Evolutionary conservation across 2,888 invertebrate species (phyloP).

Genomic region (Meteorus colon): DNA sequence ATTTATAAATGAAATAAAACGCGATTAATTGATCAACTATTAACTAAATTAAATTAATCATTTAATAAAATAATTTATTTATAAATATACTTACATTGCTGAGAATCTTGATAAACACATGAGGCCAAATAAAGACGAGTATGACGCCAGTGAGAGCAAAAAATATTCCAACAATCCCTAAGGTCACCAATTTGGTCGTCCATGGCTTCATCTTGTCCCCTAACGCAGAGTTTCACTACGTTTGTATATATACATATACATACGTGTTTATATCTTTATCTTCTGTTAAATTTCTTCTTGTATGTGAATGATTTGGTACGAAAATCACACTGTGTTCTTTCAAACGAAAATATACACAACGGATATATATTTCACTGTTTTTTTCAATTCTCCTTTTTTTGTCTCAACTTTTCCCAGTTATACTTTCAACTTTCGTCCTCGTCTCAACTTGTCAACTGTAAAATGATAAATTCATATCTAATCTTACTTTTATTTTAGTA

Average conservation of each 20-base stretch:
- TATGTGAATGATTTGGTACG: background rate
- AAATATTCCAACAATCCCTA: constrained; percentile 61
- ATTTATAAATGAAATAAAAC: too few relatives aligned
- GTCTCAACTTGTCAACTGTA: background rate
- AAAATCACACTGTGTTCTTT: too few relatives aligned
- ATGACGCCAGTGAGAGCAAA: constrained; percentile 59
- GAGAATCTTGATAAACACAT: constrained; percentile 60
- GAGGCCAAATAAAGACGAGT: constrained; percentile 59
- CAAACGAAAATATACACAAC: too few relatives aligned
- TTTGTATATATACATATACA: background rate
- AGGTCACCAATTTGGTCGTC: constrained; percentile 58
- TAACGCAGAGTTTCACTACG: background rate
- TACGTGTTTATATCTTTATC: background rate
- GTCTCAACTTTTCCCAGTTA: background rate
- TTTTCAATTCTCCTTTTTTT: background rate
- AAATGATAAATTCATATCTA: constrained; percentile 11
- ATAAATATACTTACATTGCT: constrained; percentile 58
- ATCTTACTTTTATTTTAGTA: background rate
- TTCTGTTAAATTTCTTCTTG: background rate
- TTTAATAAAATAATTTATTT: constrained; percentile 1
- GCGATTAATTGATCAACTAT: too few relatives aligned
- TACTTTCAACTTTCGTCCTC: background rate
- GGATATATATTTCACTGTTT: too few relatives aligned
- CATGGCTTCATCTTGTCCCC: constrained; percentile 66
- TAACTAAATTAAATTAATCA: background rate